Evolutionary conservation across 2,797 vertebrate species (phyloP).

Genomic region (Chelonia mydas): DNA sequence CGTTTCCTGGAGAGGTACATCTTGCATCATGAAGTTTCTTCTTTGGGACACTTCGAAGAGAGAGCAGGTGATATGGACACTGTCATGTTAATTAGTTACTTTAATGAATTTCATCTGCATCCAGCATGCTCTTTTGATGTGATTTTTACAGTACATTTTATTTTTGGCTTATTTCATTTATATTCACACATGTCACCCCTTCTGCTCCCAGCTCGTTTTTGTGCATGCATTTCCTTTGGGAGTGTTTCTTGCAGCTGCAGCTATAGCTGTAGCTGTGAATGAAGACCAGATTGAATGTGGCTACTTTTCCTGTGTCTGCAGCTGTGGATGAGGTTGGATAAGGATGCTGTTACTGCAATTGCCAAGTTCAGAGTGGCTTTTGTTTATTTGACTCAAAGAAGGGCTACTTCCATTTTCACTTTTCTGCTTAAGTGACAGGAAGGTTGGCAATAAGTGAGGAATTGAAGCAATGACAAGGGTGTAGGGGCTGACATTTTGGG

Average conservation of each 20-base stretch:
- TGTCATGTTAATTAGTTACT: background rate
- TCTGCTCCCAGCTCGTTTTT: background rate
- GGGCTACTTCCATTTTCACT: slow-evolving; percentile 67
- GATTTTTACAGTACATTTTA: background rate
- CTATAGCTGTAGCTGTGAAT: background rate
- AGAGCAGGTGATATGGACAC: background rate
- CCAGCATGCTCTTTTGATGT: background rate
- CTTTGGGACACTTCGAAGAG: background rate
- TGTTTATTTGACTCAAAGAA: slow-evolving; percentile 6
- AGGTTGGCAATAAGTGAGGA: background rate
- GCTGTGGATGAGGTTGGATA: slow-evolving; percentile 18
- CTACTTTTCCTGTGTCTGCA: background rate
- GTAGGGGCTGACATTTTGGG: background rate
- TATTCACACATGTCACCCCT: background rate
- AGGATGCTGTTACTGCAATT: slow-evolving; percentile 45
- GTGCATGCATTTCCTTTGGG: background rate
- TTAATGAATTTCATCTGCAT: background rate
- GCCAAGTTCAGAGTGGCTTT: background rate
- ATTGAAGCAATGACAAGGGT: background rate
- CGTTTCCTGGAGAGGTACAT: background rate
- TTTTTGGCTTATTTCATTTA: background rate
- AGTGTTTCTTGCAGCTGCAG: slow-evolving; percentile 23
- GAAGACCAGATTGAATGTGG: background rate
- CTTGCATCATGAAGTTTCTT: background rate
- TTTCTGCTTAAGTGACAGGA: slow-evolving; percentile 52